A percentile compares a stretch with the other conserved stretches of the same genome.
phyloP scores from a whole-genome alignment of 2,113 vertebrate species.

The Numenius arquata region DNA sequence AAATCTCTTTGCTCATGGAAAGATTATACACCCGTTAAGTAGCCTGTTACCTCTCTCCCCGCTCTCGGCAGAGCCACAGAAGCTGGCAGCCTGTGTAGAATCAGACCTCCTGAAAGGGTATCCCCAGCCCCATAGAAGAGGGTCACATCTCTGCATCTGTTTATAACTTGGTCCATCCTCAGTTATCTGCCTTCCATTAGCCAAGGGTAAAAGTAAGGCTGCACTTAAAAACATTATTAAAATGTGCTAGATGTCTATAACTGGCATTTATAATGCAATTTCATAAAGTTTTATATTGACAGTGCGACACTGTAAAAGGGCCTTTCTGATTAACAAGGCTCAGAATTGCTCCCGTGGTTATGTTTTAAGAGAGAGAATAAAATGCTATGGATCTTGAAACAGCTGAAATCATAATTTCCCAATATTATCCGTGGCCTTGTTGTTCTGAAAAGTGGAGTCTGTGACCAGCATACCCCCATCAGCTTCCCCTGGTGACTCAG shows the following conservation, averaged over 20 bases:
- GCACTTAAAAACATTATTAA: constrained; percentile 63
- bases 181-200: constrained; percentile 48
- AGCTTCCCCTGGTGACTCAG: not conserved
- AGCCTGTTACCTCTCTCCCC: not conserved
- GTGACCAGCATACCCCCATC: not conserved
- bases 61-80: not conserved
- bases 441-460: not conserved
- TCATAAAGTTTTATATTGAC: constrained; percentile 71
- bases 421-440: not conserved
- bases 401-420: constrained; percentile 37
- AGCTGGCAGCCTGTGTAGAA: not conserved
- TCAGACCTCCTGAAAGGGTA: not conserved
- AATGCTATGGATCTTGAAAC: constrained; percentile 54
- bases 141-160: not conserved
- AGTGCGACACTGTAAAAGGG: constrained; percentile 65
- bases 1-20: not conserved
- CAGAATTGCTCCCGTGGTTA: constrained; percentile 69
- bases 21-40: not conserved
- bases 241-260: constrained; percentile 67
- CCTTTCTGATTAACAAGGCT: constrained; percentile 74
- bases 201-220: constrained; percentile 47
- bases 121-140: not conserved
- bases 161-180: not conserved
- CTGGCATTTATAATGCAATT: constrained; percentile 71
- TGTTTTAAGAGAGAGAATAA: constrained; percentile 62